These are phyloP conservation scores for Penaeus indicus DNA, from an alignment of 1,140 invertebrate genomes.

Conservation along the genomic window DNA sequence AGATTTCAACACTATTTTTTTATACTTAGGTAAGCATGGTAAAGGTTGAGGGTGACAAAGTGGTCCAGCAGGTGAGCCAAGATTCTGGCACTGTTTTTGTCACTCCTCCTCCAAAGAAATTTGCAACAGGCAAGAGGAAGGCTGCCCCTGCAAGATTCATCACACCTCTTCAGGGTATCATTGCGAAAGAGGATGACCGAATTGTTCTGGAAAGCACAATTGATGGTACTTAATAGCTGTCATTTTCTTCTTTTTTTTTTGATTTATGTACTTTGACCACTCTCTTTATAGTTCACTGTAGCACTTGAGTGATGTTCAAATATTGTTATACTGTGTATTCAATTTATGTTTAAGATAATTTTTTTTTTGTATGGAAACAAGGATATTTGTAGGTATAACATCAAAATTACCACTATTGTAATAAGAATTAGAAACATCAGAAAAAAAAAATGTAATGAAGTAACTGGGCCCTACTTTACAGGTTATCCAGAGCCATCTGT, in stretches of 20 bases:
- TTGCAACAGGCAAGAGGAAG: slow-evolving; percentile 70
- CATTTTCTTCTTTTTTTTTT: slow-evolving; percentile 20
- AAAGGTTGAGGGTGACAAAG: slow-evolving; percentile 70
- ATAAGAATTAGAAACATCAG: neutral
- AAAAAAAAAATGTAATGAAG: neutral
- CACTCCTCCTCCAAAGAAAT: slow-evolving; percentile 36
- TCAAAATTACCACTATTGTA: neutral
- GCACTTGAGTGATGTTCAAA: neutral
- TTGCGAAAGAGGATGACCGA: slow-evolving; percentile 81
- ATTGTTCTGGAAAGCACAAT: slow-evolving; percentile 81
- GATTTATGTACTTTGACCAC: slow-evolving; percentile 1
- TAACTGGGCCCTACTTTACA: slow-evolving; percentile 65
- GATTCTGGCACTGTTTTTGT: slow-evolving; percentile 32
- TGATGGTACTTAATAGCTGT: slow-evolving; percentile 74
- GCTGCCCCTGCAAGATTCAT: slow-evolving; percentile 78
- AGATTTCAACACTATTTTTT: neutral
- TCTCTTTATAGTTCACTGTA: neutral
- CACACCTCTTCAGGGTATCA: slow-evolving; percentile 79
- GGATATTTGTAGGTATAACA: no score
- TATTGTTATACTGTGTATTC: neutral
- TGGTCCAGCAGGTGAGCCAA: slow-evolving; percentile 63
- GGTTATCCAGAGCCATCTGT: slow-evolving; percentile 80
- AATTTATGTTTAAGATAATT: neutral
- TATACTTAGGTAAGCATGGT: slow-evolving; percentile 69
- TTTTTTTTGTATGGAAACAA: neutral